Evolutionary conservation across 2,888 invertebrate genomes (phyloP).

Genomic region (Andrena chrysosceles): DNA sequence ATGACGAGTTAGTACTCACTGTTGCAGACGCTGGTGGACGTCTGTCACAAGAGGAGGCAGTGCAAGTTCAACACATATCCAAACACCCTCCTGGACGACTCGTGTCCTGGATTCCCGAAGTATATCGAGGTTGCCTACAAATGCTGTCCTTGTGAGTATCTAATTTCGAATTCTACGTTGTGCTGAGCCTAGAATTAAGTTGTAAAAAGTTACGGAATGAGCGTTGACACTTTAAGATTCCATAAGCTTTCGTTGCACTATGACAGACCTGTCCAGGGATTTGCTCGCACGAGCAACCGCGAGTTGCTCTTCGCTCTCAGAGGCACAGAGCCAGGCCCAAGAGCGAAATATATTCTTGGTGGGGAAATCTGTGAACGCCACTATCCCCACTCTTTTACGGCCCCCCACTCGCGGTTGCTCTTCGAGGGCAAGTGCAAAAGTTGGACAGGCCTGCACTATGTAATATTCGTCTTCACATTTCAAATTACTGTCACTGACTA

Average conservation of each 20-base stretch:
- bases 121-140: conserved; percentile 98
- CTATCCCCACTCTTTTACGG: no score
- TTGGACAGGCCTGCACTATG: no score
- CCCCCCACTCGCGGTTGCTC: no score
- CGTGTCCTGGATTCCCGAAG: conserved; percentile 96
- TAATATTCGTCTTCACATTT: background rate
- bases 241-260: background rate
- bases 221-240: background rate
- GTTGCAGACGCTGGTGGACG: conserved; percentile 97
- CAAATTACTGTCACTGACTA: no score
- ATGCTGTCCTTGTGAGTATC: conserved; percentile 97
- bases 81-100: conserved; percentile 95
- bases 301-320: no score
- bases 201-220: background rate
- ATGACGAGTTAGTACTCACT: conserved; percentile 91
- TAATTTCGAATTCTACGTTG: background rate
- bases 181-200: background rate
- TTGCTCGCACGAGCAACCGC: no score
- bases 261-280: no score
- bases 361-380: no score
- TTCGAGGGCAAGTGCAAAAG: no score
- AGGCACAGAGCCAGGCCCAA: no score
- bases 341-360: no score
- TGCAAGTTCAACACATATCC: conserved; percentile 96
- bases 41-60: conserved; percentile 96